Base-by-base conservation (phyloP, 2,113 vertebrate species). In the Noctilio leporinus region DNA sequence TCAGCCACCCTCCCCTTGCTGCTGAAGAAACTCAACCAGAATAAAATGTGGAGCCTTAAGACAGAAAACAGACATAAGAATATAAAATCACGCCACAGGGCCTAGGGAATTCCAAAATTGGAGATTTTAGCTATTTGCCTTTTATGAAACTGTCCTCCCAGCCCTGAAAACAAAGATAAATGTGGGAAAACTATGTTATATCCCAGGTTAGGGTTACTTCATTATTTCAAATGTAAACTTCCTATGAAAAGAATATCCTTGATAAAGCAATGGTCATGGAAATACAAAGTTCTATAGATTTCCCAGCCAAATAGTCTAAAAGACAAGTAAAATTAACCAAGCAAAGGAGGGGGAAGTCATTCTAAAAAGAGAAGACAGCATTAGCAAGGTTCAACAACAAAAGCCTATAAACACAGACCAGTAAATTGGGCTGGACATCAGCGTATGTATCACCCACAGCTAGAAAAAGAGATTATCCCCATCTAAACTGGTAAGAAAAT, bases 81-180 rank as follows among this genome's bases (percentile, higher is more conserved):
- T 67, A 30, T 57, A 84, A 84, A 96, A 85, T 73, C 20, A 85
- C 53, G 59, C 47, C 33, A 83, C 7, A 72, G 14, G 28, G 33
- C 6, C 47, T 82, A 84, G 22, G 33, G 51, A 17, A n/a, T 38
- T 84, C 49, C 16, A 40, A 90, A 82, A 28, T 83, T 64, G 75
- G 9, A 89, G n/a, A 92, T 77, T 88, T 86, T 45, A 86, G 40
- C 59, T 86, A 96, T 57, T 10, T 93, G 24, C 7, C 33, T 95
- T 67, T 96, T 84, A 73, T 47, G 57, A 95, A 96, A 91, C 49
- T 67, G 30, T 92, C 89, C 72, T 92, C 40, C 38, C 14, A 87
- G 16, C 45, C 43, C 10, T 62, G 10, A 95, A 33, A 93, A 35
- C 80, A 93, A 93, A 92, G 67, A 57, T 20, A 86, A 77, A 77